Evolutionary conservation across 1,140 invertebrate genomes (phyloP), one percentile per base, ranked within the genome.

Genomic region (Orchestia grillus): DNA sequence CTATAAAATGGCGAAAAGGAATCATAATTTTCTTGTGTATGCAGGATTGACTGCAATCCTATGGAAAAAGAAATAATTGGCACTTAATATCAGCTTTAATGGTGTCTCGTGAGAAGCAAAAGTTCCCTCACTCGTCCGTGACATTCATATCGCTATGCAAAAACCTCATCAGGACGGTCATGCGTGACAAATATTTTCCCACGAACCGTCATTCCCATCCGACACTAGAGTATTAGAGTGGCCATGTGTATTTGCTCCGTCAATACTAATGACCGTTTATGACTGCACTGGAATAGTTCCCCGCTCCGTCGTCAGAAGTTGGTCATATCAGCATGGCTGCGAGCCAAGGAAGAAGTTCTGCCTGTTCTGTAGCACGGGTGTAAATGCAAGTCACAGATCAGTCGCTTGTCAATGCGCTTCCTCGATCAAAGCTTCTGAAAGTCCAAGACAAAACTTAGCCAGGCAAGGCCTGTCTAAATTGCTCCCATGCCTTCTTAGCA

Each of bases 391-490:
- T 90, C 88, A 41, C 88, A 90, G 88, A 90, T 90, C 88, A 42
- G 3, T 90, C 42, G 88, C 88, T 90, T 90, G 88, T 90, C 88
- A 90, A 90, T 90, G n/a, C 88, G 88, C 88, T 44, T 42, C 88
- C 4, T 8, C 11, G 88, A 90, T 90, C 88, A 90, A 90, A 90
- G 88, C 88, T 90, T 90, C 88, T 42, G 6, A 41, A 90, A 90
- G 88, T 90, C 88, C 28, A 8, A 3, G 41, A 44, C 88, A 90
- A 44, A 90, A 90, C 88, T 90, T 90, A 42, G 36, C 42, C 23
- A 19, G 41, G 88, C 41, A 41, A 44, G 88, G 41, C 43, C 88
- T 42, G 23, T 41, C 88, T 90, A 90, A 90, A 90, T 90, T 90
- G 41, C 88, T 77, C 1, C 36, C 41, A 28, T 15, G 88, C 41